Conservation (phyloP, 2,797 vertebrate species). For the Microhierax caerulescens region DNA sequence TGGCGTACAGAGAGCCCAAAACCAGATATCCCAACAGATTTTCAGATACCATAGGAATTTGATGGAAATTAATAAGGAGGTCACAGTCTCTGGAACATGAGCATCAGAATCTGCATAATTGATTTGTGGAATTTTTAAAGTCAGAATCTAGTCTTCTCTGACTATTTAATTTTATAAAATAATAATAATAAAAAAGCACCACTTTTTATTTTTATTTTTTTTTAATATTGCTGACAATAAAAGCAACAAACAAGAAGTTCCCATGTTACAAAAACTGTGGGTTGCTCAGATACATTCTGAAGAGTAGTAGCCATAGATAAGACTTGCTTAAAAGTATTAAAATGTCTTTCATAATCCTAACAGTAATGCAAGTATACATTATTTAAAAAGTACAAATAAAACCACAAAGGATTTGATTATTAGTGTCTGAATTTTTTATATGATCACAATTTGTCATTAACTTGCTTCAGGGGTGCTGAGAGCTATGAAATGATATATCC, state of each 20-base stretch:
- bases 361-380: fast-evolving
- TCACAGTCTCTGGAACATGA: not conserved
- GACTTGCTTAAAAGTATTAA: not conserved
- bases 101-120: too few species aligned
- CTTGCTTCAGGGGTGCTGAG: not conserved
- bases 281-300: not conserved
- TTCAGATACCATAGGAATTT: not conserved
- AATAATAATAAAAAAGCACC: not conserved
- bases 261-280: not conserved
- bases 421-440: not conserved
- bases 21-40: not conserved
- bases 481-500: not conserved
- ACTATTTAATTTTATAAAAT: not conserved
- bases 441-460: not conserved
- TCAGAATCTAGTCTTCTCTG: not conserved
- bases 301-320: not conserved
- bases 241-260: not conserved
- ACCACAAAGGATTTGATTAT: not conserved
- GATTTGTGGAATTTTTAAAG: not conserved
- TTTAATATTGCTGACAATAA: not conserved
- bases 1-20: not conserved
- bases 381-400: not conserved
- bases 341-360: not conserved
- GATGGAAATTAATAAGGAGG: not conserved
- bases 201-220: not conserved